Evolutionary conservation across 2,113 vertebrate genomes (phyloP).

Genomic region (Eira barbara): DNA sequence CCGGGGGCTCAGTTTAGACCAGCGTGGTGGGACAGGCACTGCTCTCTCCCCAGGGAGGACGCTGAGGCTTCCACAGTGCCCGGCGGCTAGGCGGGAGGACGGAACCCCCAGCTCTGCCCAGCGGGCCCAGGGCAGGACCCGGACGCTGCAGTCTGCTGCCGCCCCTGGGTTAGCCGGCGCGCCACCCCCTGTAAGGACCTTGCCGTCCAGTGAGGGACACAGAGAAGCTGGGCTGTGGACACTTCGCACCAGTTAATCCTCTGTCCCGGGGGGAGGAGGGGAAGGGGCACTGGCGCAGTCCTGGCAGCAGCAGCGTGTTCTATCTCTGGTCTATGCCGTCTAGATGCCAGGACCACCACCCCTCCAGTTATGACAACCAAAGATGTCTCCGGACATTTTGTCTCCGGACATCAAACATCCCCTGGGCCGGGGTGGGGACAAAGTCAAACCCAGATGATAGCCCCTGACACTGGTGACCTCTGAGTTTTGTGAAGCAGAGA

Average conservation of each 20-base stretch:
- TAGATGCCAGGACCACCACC: too few relatives aligned
- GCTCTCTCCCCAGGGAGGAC: background rate
- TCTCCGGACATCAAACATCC: background rate
- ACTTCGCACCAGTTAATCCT: background rate
- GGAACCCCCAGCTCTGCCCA: fast-evolving
- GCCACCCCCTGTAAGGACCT: fast-evolving
- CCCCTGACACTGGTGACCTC: fast-evolving
- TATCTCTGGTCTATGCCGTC: too few relatives aligned
- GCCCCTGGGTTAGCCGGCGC: fast-evolving
- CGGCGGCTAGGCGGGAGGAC: fast-evolving
- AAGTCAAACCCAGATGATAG: fast-evolving
- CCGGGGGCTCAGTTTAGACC: background rate
- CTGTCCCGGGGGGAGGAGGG: too few relatives aligned
- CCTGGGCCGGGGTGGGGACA: fast-evolving
- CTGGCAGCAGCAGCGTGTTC: fast-evolving
- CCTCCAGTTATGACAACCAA: background rate
- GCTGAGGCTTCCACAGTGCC: fast-evolving
- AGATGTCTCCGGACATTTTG: background rate
- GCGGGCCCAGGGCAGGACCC: fast-evolving
- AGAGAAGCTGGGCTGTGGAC: fast-evolving
- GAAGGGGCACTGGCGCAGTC: background rate
- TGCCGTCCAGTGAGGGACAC: background rate
- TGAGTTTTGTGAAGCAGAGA: too few relatives aligned
- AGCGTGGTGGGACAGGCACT: fast-evolving
- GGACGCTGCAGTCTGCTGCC: fast-evolving